A percentile compares a stretch with the other conserved stretches of the same genome.
Conservation (phyloP, 2,888 invertebrate genomes). For the Pachliopta kotzebuea region DNA sequence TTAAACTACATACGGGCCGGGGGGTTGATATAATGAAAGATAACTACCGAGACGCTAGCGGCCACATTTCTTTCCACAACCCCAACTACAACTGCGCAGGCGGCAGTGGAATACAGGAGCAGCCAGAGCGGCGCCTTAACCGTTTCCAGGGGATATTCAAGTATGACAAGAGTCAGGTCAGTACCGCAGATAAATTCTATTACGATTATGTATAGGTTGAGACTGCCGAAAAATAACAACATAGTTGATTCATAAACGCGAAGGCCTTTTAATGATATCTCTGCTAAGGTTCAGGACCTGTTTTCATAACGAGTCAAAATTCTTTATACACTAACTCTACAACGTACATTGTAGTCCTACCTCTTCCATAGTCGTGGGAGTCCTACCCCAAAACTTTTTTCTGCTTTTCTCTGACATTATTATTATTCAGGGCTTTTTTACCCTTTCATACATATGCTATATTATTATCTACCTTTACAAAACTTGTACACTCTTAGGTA, state of each 20-base stretch:
- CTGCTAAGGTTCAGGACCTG: no score
- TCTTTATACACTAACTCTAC: no score
- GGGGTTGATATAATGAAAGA: conserved; percentile 56
- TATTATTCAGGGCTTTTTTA: no score
- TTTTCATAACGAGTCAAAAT: no score
- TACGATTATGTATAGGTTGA: not conserved
- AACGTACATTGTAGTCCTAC: no score
- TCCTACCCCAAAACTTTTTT: no score
- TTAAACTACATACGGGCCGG: conserved; percentile 43
- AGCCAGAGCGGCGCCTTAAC: conserved; percentile 53
- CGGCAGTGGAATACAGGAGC: conserved; percentile 57
- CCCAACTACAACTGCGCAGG: conserved; percentile 88
- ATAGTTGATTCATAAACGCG: not conserved
- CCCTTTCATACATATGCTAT: no score
- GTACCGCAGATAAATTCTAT: conserved; percentile 2
- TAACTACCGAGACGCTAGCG: conserved; percentile 77
- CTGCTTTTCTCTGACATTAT: no score
- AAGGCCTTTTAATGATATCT: not conserved
- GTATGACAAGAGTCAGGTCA: conserved; percentile 88
- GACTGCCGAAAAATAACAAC: not conserved
- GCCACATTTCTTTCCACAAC: conserved; percentile 92
- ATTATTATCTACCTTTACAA: no score
- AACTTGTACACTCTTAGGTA: no score
- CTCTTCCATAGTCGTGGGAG: no score
- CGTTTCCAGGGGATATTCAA: conserved; percentile 84